Evolutionary conservation across 2,797 vertebrate species (phyloP).

Genomic region (Siniperca scherzeri): DNA sequence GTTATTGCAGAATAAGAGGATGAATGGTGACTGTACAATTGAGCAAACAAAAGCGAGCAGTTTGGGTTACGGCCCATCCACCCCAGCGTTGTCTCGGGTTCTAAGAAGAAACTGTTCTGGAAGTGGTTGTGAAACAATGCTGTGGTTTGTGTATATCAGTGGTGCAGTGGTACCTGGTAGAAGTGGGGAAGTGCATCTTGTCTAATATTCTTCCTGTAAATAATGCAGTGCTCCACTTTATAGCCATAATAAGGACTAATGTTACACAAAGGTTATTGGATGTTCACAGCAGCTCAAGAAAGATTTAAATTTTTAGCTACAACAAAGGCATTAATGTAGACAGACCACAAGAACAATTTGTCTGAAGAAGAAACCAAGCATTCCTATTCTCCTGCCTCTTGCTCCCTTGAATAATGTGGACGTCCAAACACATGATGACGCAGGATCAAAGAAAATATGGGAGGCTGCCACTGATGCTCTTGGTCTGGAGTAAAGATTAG

Average conservation of each 20-base stretch:
- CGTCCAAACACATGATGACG: constrained; percentile 69
- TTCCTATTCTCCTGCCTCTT: constrained; percentile 43
- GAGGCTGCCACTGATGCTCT: constrained; percentile 67
- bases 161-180: constrained; percentile 27
- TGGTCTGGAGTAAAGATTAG: constrained; percentile 61
- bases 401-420: constrained; percentile 51
- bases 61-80: constrained; percentile 50
- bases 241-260: not conserved
- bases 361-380: constrained; percentile 35
- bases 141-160: constrained; percentile 40
- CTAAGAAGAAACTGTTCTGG: constrained; percentile 40
- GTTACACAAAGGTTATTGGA: not conserved
- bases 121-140: constrained; percentile 42
- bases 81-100: constrained; percentile 26
- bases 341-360: constrained; percentile 28
- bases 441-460: constrained; percentile 71
- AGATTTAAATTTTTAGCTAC: not conserved
- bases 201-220: constrained; percentile 39
- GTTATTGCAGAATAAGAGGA: constrained; percentile 42
- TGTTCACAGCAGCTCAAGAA: not conserved
- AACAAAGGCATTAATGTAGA: not conserved
- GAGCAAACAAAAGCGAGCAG: constrained; percentile 53
- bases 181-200: constrained; percentile 12
- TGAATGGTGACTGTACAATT: constrained; percentile 52
- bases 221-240: constrained; percentile 11